Percentiles rank a stretch among this genome's conserved stretches.
These are phyloP conservation scores for Cossypha niveicapilla DNA, from an alignment of 2,797 vertebrate genomes.

Conservation along the genomic window DNA sequence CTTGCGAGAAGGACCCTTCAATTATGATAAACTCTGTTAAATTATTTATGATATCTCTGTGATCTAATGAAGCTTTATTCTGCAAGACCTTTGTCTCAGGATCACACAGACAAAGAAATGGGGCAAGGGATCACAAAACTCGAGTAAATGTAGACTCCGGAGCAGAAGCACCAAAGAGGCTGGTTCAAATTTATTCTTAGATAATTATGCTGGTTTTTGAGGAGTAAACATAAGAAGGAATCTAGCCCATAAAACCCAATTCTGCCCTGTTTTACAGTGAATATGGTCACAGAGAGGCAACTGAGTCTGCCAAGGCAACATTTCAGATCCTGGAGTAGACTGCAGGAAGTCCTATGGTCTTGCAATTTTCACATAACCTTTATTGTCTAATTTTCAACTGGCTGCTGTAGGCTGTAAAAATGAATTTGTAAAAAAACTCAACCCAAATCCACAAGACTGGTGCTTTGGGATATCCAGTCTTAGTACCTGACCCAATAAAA, in stretches of 20 bases:
- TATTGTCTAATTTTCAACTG: constrained; percentile 8
- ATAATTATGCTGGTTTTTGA: background rate
- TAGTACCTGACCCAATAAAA: constrained; percentile 27
- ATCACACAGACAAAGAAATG: background rate
- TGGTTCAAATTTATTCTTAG: background rate
- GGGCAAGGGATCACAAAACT: background rate
- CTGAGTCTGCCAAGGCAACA: background rate
- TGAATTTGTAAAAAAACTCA: background rate
- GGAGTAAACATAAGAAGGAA: background rate
- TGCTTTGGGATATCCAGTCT: constrained; percentile 25
- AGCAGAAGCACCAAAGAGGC: background rate
- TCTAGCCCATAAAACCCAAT: background rate
- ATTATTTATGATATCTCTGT: constrained; percentile 58
- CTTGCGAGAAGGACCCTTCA: constrained; percentile 30
- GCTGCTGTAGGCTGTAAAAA: constrained; percentile 23
- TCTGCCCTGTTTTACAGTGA: background rate
- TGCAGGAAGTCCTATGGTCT: constrained; percentile 1
- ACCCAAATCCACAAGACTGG: background rate
- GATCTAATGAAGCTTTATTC: constrained; percentile 55
- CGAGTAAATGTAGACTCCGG: background rate
- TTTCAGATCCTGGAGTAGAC: background rate
- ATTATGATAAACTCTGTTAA: constrained; percentile 50
- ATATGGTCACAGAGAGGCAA: background rate
- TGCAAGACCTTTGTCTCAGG: constrained; percentile 17
- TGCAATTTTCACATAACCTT: background rate